A percentile compares a stretch with the other conserved stretches of the same genome.
phyloP scores from a whole-genome alignment of 2,888 invertebrate genomes.

The Tethea ocularis region DNA sequence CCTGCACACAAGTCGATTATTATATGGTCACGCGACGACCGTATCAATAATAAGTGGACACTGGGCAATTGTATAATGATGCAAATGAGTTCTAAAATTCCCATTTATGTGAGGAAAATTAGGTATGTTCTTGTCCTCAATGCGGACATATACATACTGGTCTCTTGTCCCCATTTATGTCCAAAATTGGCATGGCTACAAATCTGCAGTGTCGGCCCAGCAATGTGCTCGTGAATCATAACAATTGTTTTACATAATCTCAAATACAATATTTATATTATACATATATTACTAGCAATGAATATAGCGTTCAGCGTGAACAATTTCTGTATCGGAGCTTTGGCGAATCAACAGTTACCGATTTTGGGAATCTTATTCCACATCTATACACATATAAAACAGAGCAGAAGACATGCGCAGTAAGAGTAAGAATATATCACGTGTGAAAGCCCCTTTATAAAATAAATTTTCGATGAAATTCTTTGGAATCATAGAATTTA shows the following conservation, averaged over 20 bases:
- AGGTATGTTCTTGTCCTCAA: not conserved
- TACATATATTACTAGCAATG: not conserved
- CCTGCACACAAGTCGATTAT: not conserved
- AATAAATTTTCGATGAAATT: not conserved
- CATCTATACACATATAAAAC: conserved; percentile 42
- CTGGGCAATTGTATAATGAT: not conserved
- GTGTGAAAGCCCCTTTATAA: conserved; percentile 27
- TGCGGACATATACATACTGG: not conserved
- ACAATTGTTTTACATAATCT: not conserved
- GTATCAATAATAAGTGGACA: not conserved
- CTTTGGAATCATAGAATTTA: too few relatives aligned
- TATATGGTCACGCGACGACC: not conserved
- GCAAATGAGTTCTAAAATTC: not conserved
- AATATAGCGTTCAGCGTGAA: not conserved
- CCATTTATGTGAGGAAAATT: not conserved
- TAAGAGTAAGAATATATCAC: conserved; percentile 52
- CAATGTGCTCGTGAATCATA: not conserved
- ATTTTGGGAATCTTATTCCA: conserved; percentile 34
- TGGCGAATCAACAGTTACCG: conserved; percentile 41
- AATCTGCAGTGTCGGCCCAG: not conserved
- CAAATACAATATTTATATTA: not conserved
- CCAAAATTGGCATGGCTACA: not conserved
- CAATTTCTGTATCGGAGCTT: not conserved
- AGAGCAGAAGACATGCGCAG: conserved; percentile 69
- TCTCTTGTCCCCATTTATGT: not conserved